A percentile compares a stretch with the other conserved stretches of the same genome.
Evolutionary conservation across 2,797 vertebrate species (phyloP).

Genomic region (Paguma larvata): DNA sequence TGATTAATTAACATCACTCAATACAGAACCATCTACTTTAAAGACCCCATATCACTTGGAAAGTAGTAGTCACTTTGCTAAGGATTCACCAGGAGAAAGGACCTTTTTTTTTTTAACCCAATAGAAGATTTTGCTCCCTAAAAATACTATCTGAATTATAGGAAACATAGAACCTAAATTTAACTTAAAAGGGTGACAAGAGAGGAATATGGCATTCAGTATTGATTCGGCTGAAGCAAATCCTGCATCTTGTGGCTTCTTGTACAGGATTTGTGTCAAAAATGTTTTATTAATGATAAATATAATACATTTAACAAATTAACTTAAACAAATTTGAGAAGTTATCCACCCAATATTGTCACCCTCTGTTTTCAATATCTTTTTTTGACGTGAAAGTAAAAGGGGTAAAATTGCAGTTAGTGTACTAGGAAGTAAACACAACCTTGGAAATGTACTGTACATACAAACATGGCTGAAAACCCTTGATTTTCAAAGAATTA

Average conservation of each 20-base stretch:
- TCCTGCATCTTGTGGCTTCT: not conserved
- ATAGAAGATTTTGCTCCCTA: not conserved
- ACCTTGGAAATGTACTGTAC: not conserved
- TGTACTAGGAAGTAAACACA: not conserved
- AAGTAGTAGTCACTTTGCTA: not conserved
- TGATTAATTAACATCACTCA: not conserved
- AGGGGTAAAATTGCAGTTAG: not conserved
- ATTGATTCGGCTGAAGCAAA: not conserved
- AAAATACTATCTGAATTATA: constrained; percentile 6
- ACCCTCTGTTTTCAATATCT: not conserved
- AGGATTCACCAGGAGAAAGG: not conserved
- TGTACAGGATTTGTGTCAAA: not conserved
- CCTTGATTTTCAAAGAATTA: not conserved
- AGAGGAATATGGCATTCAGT: not conserved
- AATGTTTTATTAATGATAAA: not conserved
- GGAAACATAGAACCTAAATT: not conserved
- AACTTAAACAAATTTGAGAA: constrained; percentile 13
- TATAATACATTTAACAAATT: not conserved
- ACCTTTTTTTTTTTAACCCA: not conserved
- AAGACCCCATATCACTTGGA: not conserved
- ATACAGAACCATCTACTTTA: not conserved
- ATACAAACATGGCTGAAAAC: not conserved
- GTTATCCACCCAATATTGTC: not conserved
- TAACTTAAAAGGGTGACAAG: not conserved
- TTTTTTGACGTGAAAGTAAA: not conserved